Evolutionary conservation across 2,888 invertebrate species (phyloP), one percentile per base, ranked within the genome.

Genomic region (Agelastica alni): DNA sequence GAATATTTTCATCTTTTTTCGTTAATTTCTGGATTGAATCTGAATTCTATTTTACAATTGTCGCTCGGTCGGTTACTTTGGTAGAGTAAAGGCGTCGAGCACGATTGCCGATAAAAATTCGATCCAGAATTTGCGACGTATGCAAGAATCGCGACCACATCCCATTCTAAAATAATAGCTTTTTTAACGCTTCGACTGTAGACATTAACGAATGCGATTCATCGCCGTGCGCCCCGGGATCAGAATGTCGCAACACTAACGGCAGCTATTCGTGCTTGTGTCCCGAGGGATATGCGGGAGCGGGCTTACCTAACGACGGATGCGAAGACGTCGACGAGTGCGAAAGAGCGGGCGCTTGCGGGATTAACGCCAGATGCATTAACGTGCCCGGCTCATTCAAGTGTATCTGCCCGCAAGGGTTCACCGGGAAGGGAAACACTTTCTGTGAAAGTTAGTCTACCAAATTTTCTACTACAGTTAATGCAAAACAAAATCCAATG

Each of bases 331-430:
- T 88, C 73, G 87, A 91, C 78, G 89, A 90, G 75, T 90, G 89
- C 75, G 82, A 82, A 55, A 77, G 80, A 63, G 72, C 80, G 61
- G 82, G 82, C 67, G 80, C 84, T 70, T 92, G 91, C 73, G 89
- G 89, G 60, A 80, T 82, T 67, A 87, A 89, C 76, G 87, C 91
- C 62, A 85, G 86, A 76, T 92, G 91, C 79, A 84, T 86, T 76
- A 92, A 92, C 77, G 83, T 86, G 46, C 86, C 86, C n/a, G 91
- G 91, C 66, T 86, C 88, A 51, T 89, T 83, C 80, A 86, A 86
- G 72, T 90, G 90, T 76, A 79, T 86, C 60, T 90, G 90, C 74
- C 87, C 87, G 20, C 82, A 82, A 66, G 89, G 90, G 62, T 89
- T 88, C 79, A 81, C 83, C 65, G 89, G 89, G 70, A 86, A 88